phyloP scores from a whole-genome alignment of 2,797 vertebrate species.

The Darevskia mixta region DNA sequence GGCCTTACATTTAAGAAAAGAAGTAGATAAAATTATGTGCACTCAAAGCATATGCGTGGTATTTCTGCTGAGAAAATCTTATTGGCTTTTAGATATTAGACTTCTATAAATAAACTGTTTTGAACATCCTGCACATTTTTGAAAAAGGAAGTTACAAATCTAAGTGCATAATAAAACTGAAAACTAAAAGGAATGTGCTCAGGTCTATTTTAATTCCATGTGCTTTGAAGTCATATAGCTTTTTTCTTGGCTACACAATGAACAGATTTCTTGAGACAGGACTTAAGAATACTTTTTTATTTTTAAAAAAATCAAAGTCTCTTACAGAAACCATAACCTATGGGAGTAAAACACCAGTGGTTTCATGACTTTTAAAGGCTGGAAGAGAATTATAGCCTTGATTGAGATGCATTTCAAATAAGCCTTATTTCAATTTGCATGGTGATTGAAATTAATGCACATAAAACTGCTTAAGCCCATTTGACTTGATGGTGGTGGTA shows the following conservation, averaged over 20 bases:
- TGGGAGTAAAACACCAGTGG: slow-evolving; percentile 51
- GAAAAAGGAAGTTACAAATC: background rate
- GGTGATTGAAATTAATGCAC: slow-evolving; percentile 63
- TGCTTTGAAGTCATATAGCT: background rate
- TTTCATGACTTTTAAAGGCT: slow-evolving; percentile 65
- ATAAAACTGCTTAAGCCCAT: slow-evolving; percentile 58
- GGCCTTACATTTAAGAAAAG: no score
- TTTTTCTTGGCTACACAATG: no score
- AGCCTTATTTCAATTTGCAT: slow-evolving; percentile 67
- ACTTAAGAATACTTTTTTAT: slow-evolving; percentile 65
- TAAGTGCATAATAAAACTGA: background rate
- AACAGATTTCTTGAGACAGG: slow-evolving; percentile 21
- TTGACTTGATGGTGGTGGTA: slow-evolving; percentile 51
- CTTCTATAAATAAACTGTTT: background rate
- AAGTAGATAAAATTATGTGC: background rate
- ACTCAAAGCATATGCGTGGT: background rate
- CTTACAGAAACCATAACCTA: slow-evolving; percentile 60
- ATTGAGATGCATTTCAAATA: slow-evolving; percentile 66
- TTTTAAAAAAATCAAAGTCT: slow-evolving; percentile 49
- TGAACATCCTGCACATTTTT: background rate
- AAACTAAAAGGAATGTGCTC: background rate
- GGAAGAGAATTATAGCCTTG: slow-evolving; percentile 60
- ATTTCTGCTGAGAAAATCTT: background rate
- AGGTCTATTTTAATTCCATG: background rate
- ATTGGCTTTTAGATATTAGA: background rate